Evolutionary conservation across 2,113 vertebrate species (phyloP).

Genomic region (Tretioscincus oriximinensis): DNA sequence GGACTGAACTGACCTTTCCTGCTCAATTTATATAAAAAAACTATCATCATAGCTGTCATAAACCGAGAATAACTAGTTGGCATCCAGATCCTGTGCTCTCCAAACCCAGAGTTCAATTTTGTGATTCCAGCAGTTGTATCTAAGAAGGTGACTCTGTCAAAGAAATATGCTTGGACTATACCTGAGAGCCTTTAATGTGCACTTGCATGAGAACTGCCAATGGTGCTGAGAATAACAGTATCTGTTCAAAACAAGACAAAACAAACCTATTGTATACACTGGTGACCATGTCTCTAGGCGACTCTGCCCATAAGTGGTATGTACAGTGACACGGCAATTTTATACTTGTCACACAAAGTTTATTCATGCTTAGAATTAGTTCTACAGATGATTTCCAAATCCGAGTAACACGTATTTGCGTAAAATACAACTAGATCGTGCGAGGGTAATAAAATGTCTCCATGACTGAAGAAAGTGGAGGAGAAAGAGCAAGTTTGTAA

Average conservation of each 20-base stretch:
- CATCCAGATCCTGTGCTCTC: conserved; percentile 21
- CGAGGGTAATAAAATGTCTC: too few species aligned
- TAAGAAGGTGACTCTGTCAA: background rate
- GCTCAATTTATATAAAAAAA: background rate
- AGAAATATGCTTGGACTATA: background rate
- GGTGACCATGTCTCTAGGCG: too few species aligned
- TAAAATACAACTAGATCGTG: too few species aligned
- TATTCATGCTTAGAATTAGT: too few species aligned
- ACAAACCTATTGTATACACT: background rate
- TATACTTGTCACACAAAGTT: too few species aligned
- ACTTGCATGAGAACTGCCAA: background rate
- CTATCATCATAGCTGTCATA: conserved; percentile 30
- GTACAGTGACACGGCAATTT: too few species aligned
- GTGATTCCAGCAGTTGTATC: background rate
- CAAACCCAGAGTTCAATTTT: background rate
- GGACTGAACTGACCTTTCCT: conserved; percentile 36
- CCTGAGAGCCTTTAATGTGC: background rate
- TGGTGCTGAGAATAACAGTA: background rate
- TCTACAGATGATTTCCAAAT: too few species aligned
- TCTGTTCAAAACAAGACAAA: background rate
- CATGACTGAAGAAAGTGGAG: too few species aligned
- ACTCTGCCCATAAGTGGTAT: too few species aligned
- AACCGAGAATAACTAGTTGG: background rate
- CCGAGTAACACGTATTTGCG: too few species aligned
- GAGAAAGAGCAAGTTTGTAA: too few species aligned